A percentile compares a stretch with the other conserved stretches of the same genome.
Evolutionary conservation across 1,140 invertebrate genomes (phyloP).

Genomic region (Magallana ariakensis): DNA sequence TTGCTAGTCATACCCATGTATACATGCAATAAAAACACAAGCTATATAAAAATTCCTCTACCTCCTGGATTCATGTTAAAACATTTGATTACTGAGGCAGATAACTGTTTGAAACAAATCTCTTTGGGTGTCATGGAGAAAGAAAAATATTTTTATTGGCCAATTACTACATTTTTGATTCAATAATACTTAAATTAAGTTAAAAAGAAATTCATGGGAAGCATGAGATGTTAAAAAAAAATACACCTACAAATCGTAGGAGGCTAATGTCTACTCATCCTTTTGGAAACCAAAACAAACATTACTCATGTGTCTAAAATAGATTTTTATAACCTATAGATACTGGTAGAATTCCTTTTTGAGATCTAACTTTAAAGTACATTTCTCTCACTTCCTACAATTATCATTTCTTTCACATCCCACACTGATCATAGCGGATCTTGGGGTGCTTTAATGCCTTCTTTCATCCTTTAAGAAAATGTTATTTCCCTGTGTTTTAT

Average conservation of each 20-base stretch:
- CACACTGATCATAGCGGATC: neutral
- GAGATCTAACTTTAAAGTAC: neutral
- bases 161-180: conserved; percentile 9
- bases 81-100: conserved; percentile 2
- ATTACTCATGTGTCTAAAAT: neutral
- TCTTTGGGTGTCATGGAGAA: neutral
- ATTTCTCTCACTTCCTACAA: neutral
- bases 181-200: neutral
- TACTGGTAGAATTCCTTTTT: neutral
- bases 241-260: neutral
- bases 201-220: conserved; percentile 16
- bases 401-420: neutral
- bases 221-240: neutral
- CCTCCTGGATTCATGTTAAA: neutral
- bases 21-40: neutral
- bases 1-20: neutral
- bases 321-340: neutral
- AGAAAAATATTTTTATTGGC: conserved; percentile 9
- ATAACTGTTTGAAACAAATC: neutral
- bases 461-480: conserved; percentile 8
- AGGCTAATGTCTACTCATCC: neutral
- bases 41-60: neutral
- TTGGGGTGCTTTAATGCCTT: neutral
- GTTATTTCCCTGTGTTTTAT: neutral
- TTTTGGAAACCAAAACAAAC: neutral